Percentiles rank a stretch among this genome's conserved stretches.
phyloP scores from a whole-genome alignment of 1,140 invertebrate genomes.

The Ditylenchus dipsaci region DNA sequence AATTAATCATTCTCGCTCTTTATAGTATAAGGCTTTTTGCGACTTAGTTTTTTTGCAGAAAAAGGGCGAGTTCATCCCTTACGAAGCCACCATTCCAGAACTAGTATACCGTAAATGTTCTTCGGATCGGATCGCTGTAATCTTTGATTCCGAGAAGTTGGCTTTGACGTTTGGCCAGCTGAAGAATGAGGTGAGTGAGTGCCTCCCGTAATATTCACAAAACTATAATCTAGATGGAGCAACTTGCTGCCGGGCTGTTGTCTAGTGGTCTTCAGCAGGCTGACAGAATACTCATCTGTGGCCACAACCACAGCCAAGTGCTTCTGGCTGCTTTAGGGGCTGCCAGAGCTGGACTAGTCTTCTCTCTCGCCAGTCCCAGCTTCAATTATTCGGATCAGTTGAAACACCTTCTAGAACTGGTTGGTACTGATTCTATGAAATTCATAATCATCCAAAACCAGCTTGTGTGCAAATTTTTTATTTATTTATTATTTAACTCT shows the following conservation, averaged over 20 bases:
- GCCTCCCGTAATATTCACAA: slow-evolving; percentile 25
- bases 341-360: slow-evolving; percentile 49
- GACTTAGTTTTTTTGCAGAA: not conserved
- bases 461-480: no score
- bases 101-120: slow-evolving; percentile 35
- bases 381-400: slow-evolving; percentile 42
- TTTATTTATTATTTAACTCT: no score
- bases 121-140: slow-evolving; percentile 45
- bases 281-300: slow-evolving; percentile 49
- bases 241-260: slow-evolving; percentile 50
- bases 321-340: slow-evolving; percentile 46
- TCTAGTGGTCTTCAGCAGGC: slow-evolving; percentile 37
- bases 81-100: slow-evolving; percentile 42
- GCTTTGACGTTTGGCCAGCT: slow-evolving; percentile 42
- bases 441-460: no score
- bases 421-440: no score
- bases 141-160: slow-evolving; percentile 53
- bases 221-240: slow-evolving; percentile 43
- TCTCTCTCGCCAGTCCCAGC: slow-evolving; percentile 52
- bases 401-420: slow-evolving; percentile 36
- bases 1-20: no score
- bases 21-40: no score
- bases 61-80: slow-evolving; percentile 40
- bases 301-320: slow-evolving; percentile 47
- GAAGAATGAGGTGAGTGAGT: slow-evolving; percentile 31